phyloP scores from a whole-genome alignment of 2,797 vertebrate genomes.

The Schizopygopsis malacanthus region DNA sequence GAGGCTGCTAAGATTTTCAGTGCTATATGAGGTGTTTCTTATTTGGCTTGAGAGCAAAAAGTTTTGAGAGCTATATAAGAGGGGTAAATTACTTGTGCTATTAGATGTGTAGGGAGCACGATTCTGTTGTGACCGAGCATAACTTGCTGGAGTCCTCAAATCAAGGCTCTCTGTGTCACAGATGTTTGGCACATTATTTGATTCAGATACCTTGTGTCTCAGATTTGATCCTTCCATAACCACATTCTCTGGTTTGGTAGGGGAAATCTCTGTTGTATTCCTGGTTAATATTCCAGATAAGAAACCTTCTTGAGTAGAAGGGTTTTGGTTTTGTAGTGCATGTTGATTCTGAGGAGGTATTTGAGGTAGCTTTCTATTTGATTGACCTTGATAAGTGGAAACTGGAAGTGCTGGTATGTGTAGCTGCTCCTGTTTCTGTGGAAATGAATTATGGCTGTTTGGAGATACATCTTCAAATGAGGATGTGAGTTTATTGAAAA shows the following conservation, averaged over 20 bases:
- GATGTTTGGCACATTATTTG: slow-evolving; percentile 63
- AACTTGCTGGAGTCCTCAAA: slow-evolving; percentile 76
- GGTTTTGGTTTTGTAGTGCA: slow-evolving; percentile 68
- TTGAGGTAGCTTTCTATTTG: slow-evolving; percentile 51
- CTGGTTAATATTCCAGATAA: slow-evolving; percentile 83
- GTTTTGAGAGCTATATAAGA: slow-evolving; percentile 62
- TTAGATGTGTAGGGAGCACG: slow-evolving; percentile 67
- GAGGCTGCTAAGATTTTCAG: slow-evolving; percentile 70
- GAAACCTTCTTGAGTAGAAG: slow-evolving; percentile 72
- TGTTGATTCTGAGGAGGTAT: slow-evolving; percentile 61
- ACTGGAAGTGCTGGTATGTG: slow-evolving; percentile 39
- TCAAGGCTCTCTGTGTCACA: slow-evolving; percentile 75
- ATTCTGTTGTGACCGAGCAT: slow-evolving; percentile 73
- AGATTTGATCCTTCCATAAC: slow-evolving; percentile 52
- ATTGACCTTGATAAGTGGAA: slow-evolving; percentile 51
- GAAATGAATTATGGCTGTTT: slow-evolving; percentile 57
- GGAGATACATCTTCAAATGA: slow-evolving; percentile 66
- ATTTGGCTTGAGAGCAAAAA: slow-evolving; percentile 60
- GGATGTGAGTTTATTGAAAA: slow-evolving; percentile 75
- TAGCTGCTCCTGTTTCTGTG: slow-evolving; percentile 59
- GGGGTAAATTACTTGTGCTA: slow-evolving; percentile 72
- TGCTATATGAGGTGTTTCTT: slow-evolving; percentile 64
- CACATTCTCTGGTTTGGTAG: slow-evolving; percentile 65
- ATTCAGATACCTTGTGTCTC: slow-evolving; percentile 68
- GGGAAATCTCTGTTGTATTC: slow-evolving; percentile 71